Percentiles rank a stretch among this genome's conserved stretches.
These are phyloP conservation scores for Drosophila flavopinicola DNA, from an alignment of 2,888 invertebrate genomes.

Conservation along the genomic window DNA sequence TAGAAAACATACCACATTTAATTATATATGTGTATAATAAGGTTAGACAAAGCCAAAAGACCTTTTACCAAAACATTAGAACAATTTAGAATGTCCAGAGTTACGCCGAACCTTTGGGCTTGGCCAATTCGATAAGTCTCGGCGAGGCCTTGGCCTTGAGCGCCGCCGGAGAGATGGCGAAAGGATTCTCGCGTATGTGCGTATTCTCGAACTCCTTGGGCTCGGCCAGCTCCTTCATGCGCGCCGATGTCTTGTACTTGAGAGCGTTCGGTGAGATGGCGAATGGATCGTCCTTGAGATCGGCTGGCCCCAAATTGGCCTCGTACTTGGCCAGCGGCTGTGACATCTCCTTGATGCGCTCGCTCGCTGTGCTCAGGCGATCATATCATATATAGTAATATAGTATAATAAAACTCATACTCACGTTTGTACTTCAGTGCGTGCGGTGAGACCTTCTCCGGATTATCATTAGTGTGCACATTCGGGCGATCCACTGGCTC, in stretches of 20 bases:
- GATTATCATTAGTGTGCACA: conserved; percentile 51
- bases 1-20: conserved; percentile 20
- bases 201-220: conserved; percentile 84
- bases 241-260: conserved; percentile 84
- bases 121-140: conserved; percentile 85
- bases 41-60: conserved; percentile 22
- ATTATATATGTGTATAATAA: conserved; percentile 15
- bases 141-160: conserved; percentile 85
- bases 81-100: neutral
- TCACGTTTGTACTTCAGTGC: conserved; percentile 74
- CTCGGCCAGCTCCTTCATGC: conserved; percentile 85
- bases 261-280: conserved; percentile 85
- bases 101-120: conserved; percentile 80
- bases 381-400: too few species aligned
- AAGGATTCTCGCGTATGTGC: conserved; percentile 85
- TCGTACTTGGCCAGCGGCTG: conserved; percentile 70
- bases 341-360: conserved; percentile 73
- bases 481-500: conserved; percentile 30
- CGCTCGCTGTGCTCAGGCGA: conserved; percentile 53
- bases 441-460: conserved; percentile 54
- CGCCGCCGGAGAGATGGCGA: conserved; percentile 85
- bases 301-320: conserved; percentile 79
- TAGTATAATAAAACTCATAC: too few species aligned
- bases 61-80: conserved; percentile 10
- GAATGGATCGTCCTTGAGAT: conserved; percentile 85